A percentile compares a stretch with the other conserved stretches of the same genome.
These are phyloP conservation scores for Hermatobates lingyangjiaoensis DNA, from an alignment of 1,140 invertebrate genomes.

Conservation along the genomic window DNA sequence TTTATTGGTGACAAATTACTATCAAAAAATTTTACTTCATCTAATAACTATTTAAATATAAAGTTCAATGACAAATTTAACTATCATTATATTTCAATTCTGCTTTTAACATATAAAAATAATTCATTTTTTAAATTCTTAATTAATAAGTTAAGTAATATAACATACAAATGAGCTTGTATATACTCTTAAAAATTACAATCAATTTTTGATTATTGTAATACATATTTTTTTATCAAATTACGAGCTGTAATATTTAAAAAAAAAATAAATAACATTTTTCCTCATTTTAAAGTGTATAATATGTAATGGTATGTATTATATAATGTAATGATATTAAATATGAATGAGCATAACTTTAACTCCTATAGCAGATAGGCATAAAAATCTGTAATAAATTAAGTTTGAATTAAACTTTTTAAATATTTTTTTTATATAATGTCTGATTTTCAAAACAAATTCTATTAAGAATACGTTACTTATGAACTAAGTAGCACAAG, in stretches of 20 bases:
- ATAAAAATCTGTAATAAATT: neutral
- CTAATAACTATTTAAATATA: neutral
- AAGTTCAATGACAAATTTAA: neutral
- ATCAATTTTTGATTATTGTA: no score
- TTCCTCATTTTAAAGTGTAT: no score
- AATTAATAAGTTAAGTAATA: no score
- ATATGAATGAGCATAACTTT: no score
- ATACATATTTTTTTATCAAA: no score
- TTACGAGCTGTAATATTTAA: no score
- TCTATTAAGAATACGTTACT: no score
- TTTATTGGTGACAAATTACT: conserved; percentile 4
- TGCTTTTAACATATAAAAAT: neutral
- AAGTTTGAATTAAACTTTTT: neutral
- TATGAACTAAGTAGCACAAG: neutral
- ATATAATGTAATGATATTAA: no score
- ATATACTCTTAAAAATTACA: no score
- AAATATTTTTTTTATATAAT: neutral
- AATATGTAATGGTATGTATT: no score
- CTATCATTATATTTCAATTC: neutral
- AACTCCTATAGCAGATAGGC: neutral
- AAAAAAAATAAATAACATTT: no score
- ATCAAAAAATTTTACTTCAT: neutral
- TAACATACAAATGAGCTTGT: no score
- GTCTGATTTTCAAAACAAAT: neutral
- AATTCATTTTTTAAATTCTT: neutral